phyloP scores from a whole-genome alignment of 2,888 invertebrate species.

The Macrosiphum euphorbiae region DNA sequence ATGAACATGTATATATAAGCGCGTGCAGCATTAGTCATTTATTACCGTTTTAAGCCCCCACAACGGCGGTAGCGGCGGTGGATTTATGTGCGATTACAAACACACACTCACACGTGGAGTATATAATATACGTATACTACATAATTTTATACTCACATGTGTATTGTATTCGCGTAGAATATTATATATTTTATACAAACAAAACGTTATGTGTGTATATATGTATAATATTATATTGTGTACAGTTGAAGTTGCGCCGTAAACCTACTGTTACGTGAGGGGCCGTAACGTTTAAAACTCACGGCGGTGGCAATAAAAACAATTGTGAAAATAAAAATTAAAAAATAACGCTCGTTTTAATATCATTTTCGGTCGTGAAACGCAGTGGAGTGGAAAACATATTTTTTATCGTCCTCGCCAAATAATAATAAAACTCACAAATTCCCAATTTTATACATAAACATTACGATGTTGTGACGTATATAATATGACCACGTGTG shows the following conservation, averaged over 20 bases:
- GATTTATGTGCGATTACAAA: conserved; percentile 32
- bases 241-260: background rate
- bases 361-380: background rate
- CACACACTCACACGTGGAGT: background rate
- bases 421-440: background rate
- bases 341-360: background rate
- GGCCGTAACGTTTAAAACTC: background rate
- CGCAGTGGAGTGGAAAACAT: background rate
- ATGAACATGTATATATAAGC: background rate
- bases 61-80: background rate
- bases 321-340: conserved; percentile 17
- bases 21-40: conserved; percentile 36
- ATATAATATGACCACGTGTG: background rate
- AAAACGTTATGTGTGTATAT: background rate
- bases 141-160: background rate
- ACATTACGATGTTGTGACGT: background rate
- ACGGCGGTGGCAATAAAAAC: background rate
- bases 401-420: background rate
- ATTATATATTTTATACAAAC: background rate
- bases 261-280: background rate
- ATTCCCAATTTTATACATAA: background rate
- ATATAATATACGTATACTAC: background rate
- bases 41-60: conserved; percentile 39
- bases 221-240: background rate
- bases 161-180: background rate